Base-by-base conservation (phyloP, 1,140 invertebrate species). In the Mactra quadrangularis region DNA sequence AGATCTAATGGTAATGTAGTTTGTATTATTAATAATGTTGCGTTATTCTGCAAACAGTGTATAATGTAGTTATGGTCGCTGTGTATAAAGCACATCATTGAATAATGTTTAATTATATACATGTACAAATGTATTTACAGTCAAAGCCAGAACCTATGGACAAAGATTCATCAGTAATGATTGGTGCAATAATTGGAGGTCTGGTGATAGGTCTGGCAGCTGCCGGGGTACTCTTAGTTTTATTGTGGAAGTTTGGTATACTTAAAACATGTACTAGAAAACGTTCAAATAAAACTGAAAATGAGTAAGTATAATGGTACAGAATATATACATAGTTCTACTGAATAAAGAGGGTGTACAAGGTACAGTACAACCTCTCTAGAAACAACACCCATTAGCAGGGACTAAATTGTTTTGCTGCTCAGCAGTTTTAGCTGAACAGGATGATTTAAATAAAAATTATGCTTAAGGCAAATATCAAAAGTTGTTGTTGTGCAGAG, bases 231-330 rank as follows among this genome's bases (percentile, higher is more conserved):
- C 31, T 3, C 19, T n/a, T 74, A 7, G 50, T 74, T 7, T 47
- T 74, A 6, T 57, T 74, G 7, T 59, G 52, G 71, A 74, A 59
- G 59, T 33, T 74, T 19, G 71, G 71, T 6, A n/a, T 74, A 19
- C 19, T 74, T n/a, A 57, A 59, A 38, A 57, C 17, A 59, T 74
- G 52, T 27, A 15, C 11, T 17, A 29, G 19, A 13, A 64, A 9
- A 6, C 52, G 52, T 9, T 22, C 19, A 19, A 55, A 55, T 19
- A 55, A 55, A 19, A 55, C 25, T 11, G 52, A 4, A 7, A 55
- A 55, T 27, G 52, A 19, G 52, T 55, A 55, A 55, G 19, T 55
- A 7, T 7, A 22, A 55, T 55, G 19, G 38, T n/a, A n/a, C n/a
- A n/a, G n/a, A n/a, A n/a, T n/a, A n/a, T n/a, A n/a, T n/a, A n/a